phyloP scores from a whole-genome alignment of 2,113 vertebrate species.

The Lamprologus ornatipinnis region DNA sequence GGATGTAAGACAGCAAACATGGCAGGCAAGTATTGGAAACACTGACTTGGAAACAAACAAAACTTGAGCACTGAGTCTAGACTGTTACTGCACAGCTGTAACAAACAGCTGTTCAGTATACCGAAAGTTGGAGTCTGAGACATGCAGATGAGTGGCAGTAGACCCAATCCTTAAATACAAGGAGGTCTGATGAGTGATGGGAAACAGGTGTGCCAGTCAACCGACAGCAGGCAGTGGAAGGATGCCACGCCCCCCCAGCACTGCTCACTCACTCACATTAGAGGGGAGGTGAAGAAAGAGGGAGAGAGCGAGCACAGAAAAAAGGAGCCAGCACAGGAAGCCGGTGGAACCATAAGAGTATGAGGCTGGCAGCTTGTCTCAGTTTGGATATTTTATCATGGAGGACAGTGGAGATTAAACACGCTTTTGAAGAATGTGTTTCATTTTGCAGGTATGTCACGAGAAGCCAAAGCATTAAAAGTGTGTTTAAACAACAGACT shows the following conservation, averaged over 20 bases:
- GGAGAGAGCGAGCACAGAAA: background rate
- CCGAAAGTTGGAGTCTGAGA: accelerated
- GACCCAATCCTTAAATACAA: background rate
- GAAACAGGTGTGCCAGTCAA: background rate
- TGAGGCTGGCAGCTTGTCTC: background rate
- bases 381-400: background rate
- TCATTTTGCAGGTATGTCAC: background rate
- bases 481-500: background rate
- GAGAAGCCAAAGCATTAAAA: background rate
- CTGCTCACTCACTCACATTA: background rate
- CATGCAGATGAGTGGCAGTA: background rate
- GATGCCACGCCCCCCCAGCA: background rate
- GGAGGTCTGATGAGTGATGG: background rate
- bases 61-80: background rate
- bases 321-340: background rate
- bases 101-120: background rate
- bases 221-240: background rate
- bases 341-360: background rate
- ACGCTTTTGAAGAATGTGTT: background rate
- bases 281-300: background rate
- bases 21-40: background rate
- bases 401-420: background rate
- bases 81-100: background rate
- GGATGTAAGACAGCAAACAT: background rate
- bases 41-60: background rate